These are phyloP conservation scores for Eupelmus urozonus DNA, from an alignment of 2,888 invertebrate species.

Conservation along the genomic window DNA sequence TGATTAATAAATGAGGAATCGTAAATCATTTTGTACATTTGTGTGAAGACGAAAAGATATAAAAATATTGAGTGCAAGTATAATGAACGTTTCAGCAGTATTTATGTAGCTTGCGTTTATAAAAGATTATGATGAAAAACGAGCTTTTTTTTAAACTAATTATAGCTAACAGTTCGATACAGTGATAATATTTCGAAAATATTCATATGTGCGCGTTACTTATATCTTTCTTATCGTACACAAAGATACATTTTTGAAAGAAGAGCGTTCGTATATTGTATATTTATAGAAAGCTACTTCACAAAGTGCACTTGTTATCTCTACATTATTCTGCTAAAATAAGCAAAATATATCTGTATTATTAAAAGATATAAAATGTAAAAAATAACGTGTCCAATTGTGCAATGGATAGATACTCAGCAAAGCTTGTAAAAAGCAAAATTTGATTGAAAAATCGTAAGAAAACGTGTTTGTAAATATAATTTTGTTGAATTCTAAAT, in stretches of 20 bases:
- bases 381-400: neutral
- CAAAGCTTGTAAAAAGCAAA: neutral
- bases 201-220: neutral
- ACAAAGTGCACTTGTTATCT: no score
- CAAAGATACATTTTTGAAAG: no score
- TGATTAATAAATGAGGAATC: neutral
- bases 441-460: conserved; percentile 5
- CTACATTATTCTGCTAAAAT: no score
- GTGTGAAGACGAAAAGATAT: neutral
- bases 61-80: conserved; percentile 9
- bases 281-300: no score
- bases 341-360: no score
- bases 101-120: neutral
- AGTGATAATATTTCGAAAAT: neutral
- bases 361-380: no score
- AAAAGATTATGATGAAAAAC: conserved; percentile 10
- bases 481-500: conserved; percentile 13
- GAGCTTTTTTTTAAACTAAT: conserved; percentile 29
- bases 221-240: no score
- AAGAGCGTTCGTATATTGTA: no score
- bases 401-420: conserved; percentile 16
- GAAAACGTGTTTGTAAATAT: conserved; percentile 10
- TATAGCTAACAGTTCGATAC: conserved; percentile 1
- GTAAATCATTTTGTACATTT: neutral
- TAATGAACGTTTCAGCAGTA: no score